Evolutionary conservation across 2,888 invertebrate species (phyloP).

Genomic region (Lutraria lutraria): DNA sequence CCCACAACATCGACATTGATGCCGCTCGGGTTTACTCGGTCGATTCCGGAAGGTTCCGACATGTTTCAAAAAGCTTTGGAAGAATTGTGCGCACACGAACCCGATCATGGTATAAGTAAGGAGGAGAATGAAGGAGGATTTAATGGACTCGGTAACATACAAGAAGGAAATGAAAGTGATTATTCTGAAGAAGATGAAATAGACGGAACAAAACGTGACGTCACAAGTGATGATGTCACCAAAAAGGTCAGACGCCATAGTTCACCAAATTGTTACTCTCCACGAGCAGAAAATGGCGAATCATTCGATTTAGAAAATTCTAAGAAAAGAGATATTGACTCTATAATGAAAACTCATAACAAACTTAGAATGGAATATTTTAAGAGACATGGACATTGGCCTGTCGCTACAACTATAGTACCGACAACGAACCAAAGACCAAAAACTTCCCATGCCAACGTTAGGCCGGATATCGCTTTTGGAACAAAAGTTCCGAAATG

Average conservation of each 20-base stretch:
- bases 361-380: conserved; percentile 62
- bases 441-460: not conserved
- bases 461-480: conserved; percentile 24
- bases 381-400: conserved; percentile 65
- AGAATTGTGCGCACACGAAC: conserved; percentile 60
- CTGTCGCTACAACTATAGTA: conserved; percentile 27
- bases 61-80: conserved; percentile 64
- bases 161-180: conserved; percentile 63
- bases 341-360: conserved; percentile 35
- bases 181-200: conserved; percentile 42
- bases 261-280: conserved; percentile 52
- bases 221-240: not conserved
- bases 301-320: not conserved
- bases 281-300: not conserved
- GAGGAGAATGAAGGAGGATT: conserved; percentile 22
- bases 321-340: conserved; percentile 12
- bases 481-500: conserved; percentile 33
- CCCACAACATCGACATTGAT: conserved; percentile 56
- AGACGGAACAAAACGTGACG: not conserved
- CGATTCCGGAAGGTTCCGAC: conserved; percentile 65
- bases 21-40: conserved; percentile 42
- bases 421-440: not conserved
- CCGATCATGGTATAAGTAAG: conserved; percentile 47
- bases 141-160: conserved; percentile 58
- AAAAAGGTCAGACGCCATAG: conserved; percentile 53